Percentiles rank a stretch among this genome's conserved stretches.
Conservation (phyloP, 2,797 vertebrate species). For the Alca torda region DNA sequence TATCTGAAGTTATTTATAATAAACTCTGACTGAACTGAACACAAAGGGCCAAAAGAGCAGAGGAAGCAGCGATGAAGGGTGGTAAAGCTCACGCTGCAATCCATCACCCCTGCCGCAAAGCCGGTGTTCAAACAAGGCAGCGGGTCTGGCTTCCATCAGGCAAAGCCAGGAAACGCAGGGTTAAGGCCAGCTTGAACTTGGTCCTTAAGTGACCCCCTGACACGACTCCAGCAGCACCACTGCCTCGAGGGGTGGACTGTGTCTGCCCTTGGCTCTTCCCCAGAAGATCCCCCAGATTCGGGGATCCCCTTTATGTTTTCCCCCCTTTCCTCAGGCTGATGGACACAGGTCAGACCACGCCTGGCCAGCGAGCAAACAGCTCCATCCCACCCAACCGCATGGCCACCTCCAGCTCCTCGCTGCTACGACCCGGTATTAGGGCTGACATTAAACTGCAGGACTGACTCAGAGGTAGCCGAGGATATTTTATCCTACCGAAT, state of each 20-base stretch:
- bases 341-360: neutral
- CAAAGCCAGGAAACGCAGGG: neutral
- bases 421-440: neutral
- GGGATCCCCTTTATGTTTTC: neutral
- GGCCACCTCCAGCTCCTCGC: neutral
- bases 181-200: neutral
- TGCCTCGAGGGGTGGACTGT: neutral
- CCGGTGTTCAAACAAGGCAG: neutral
- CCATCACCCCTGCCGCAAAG: neutral
- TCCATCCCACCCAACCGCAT: neutral
- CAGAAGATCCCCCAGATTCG: neutral
- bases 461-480: neutral
- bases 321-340: accelerated
- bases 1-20: conserved; percentile 19
- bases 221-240: neutral
- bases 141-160: neutral
- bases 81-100: conserved; percentile 12
- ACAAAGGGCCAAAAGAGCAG: neutral
- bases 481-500: neutral
- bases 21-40: neutral
- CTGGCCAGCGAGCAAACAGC: neutral
- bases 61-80: conserved; percentile 12
- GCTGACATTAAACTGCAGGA: neutral
- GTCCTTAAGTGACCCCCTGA: neutral
- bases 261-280: neutral